These are phyloP conservation scores for Seriola rivoliana DNA, from an alignment of 2,113 vertebrate species.

Conservation along the genomic window DNA sequence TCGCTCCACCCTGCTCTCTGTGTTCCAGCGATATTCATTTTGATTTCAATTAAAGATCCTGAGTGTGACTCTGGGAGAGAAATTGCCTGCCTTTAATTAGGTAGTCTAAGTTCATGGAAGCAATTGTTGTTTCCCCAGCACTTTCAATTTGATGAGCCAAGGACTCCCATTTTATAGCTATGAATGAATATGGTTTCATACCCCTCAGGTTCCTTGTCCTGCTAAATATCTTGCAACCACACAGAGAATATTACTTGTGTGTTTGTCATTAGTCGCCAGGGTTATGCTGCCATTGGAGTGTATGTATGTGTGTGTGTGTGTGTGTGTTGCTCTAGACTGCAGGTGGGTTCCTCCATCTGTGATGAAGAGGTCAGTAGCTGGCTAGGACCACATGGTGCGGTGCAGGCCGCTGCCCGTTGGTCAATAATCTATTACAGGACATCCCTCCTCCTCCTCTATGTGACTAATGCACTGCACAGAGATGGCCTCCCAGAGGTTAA, in stretches of 20 bases:
- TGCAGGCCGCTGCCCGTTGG: slow-evolving; percentile 75
- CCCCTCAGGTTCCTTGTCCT: slow-evolving; percentile 77
- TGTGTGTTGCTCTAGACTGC: slow-evolving; percentile 43
- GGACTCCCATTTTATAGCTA: slow-evolving; percentile 80
- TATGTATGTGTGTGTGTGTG: slow-evolving; percentile 6
- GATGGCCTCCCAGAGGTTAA: slow-evolving; percentile 82
- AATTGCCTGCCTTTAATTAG: slow-evolving; percentile 86
- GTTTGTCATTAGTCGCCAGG: slow-evolving; percentile 60
- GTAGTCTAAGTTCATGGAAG: slow-evolving; percentile 80
- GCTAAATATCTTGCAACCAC: slow-evolving; percentile 67
- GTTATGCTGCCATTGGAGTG: slow-evolving; percentile 39
- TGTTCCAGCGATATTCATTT: slow-evolving; percentile 81
- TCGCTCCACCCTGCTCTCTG: slow-evolving; percentile 53
- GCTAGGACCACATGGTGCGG: slow-evolving; percentile 76
- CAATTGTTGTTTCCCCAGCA: slow-evolving; percentile 82
- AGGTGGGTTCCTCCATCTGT: slow-evolving; percentile 72
- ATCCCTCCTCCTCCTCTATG: slow-evolving; percentile 72
- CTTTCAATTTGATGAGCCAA: slow-evolving; percentile 83
- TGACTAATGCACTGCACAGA: slow-evolving; percentile 82
- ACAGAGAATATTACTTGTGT: slow-evolving; percentile 56
- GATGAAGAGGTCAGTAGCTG: slow-evolving; percentile 84
- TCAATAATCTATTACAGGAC: slow-evolving; percentile 87
- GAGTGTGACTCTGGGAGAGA: slow-evolving; percentile 81
- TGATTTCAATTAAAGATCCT: slow-evolving; percentile 87
- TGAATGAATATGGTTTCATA: slow-evolving; percentile 76